Percentiles rank a stretch among this genome's conserved stretches.
These are phyloP conservation scores for Butorides virescens DNA, from an alignment of 2,113 vertebrate genomes.

Conservation along the genomic window DNA sequence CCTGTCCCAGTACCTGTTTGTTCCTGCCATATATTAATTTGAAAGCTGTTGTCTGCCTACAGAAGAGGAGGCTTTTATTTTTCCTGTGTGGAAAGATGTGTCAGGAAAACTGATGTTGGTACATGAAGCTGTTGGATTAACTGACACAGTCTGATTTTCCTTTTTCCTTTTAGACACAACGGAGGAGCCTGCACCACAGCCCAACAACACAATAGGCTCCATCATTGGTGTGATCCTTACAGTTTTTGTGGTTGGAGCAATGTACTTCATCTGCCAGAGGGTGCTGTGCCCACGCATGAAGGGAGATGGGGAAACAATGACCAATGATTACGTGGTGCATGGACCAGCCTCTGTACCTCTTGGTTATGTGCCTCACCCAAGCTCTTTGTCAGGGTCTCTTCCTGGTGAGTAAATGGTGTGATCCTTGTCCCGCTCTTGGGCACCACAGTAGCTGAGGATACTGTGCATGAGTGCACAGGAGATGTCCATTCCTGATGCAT, in stretches of 20 bases:
- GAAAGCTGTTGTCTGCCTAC: not conserved
- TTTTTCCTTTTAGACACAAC: constrained; percentile 82
- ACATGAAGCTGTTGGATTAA: not conserved
- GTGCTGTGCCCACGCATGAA: constrained; percentile 96
- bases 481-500: not conserved
- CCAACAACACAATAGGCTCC: constrained; percentile 91
- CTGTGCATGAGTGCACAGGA: not conserved
- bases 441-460: not conserved
- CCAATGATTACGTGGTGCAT: constrained; percentile 93
- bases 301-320: constrained; percentile 92
- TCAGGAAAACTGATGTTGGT: not conserved
- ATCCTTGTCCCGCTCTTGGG: not conserved
- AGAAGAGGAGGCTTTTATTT: not conserved
- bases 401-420: constrained; percentile 77
- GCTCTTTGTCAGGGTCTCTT: constrained; percentile 90
- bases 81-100: not conserved
- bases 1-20: not conserved
- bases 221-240: constrained; percentile 93
- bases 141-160: not conserved
- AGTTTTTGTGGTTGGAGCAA: constrained; percentile 89
- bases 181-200: constrained; percentile 87
- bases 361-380: constrained; percentile 93
- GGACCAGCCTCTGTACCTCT: constrained; percentile 90
- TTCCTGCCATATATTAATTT: not conserved
- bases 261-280: constrained; percentile 96